phyloP scores from a whole-genome alignment of 2,797 vertebrate species.

The Peromyscus melanophrys region DNA sequence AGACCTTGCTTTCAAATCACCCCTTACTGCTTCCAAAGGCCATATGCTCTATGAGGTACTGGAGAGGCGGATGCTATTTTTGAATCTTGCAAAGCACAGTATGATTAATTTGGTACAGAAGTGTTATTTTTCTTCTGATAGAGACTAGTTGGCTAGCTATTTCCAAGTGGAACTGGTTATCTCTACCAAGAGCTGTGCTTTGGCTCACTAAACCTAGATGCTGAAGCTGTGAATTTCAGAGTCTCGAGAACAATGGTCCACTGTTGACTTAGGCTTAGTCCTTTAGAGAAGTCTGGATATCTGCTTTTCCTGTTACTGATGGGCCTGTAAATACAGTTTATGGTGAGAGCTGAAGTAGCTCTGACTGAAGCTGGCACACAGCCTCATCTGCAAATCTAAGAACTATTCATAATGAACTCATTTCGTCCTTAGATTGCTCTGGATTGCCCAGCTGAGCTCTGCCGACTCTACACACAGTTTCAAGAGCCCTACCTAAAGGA shows the following conservation, averaged over 20 bases:
- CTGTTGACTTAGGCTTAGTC: background rate
- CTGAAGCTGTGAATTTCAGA: background rate
- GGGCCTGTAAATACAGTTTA: background rate
- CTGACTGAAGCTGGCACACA: slow-evolving; percentile 42
- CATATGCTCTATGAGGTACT: background rate
- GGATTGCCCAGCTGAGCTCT: slow-evolving; percentile 94
- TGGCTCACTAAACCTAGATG: background rate
- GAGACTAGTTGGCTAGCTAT: background rate
- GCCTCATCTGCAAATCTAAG: slow-evolving; percentile 28
- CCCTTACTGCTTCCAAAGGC: background rate
- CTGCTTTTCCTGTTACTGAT: background rate
- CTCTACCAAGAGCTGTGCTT: background rate
- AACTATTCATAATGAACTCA: slow-evolving; percentile 16
- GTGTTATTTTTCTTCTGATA: background rate
- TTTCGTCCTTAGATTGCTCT: slow-evolving; percentile 91
- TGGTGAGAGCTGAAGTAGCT: slow-evolving; percentile 28
- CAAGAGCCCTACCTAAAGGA: slow-evolving; percentile 98
- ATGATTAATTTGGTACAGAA: background rate
- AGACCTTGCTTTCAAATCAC: background rate
- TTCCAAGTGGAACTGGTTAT: background rate
- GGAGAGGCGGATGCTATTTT: slow-evolving; percentile 9
- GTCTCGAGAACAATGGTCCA: background rate
- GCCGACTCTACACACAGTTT: slow-evolving; percentile 92
- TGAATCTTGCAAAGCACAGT: background rate
- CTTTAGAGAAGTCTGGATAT: background rate